phyloP scores from a whole-genome alignment of 2,113 vertebrate species.

The Python bivittatus region DNA sequence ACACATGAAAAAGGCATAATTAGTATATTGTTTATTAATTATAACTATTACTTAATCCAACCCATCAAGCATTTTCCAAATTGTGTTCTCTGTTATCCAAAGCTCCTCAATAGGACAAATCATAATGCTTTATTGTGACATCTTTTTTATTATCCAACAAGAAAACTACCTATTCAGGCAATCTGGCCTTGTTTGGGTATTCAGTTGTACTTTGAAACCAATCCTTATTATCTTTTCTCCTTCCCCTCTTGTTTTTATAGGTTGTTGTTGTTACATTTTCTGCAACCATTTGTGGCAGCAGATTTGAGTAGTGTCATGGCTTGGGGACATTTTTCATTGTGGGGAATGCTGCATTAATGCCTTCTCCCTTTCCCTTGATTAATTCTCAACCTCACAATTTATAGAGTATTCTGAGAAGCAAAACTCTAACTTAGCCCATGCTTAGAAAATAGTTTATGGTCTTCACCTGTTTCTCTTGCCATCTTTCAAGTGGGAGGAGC shows the following conservation, averaged over 20 bases:
- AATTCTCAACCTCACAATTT: not conserved
- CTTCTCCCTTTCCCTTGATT: not conserved
- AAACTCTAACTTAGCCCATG: not conserved
- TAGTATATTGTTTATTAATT: not conserved
- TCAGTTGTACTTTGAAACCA: not conserved
- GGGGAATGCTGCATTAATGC: not conserved
- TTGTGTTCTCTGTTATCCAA: not conserved
- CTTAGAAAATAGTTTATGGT: not conserved
- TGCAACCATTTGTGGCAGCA: too few species aligned
- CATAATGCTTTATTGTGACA: not conserved
- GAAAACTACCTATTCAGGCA: not conserved
- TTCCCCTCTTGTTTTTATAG: too few species aligned
- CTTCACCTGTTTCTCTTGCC: not conserved
- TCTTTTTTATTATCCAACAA: not conserved
- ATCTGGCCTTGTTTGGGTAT: not conserved
- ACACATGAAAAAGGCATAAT: not conserved
- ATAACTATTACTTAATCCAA: not conserved
- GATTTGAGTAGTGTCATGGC: too few species aligned
- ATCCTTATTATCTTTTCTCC: not conserved
- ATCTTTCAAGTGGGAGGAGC: not conserved
- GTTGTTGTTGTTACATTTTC: too few species aligned
- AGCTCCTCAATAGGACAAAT: not conserved
- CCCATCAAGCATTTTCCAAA: not conserved
- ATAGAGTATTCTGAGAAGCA: not conserved
- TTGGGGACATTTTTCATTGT: too few species aligned